Evolutionary conservation across 2,888 invertebrate genomes (phyloP).

Genomic region (Iphiclides podalirius): DNA sequence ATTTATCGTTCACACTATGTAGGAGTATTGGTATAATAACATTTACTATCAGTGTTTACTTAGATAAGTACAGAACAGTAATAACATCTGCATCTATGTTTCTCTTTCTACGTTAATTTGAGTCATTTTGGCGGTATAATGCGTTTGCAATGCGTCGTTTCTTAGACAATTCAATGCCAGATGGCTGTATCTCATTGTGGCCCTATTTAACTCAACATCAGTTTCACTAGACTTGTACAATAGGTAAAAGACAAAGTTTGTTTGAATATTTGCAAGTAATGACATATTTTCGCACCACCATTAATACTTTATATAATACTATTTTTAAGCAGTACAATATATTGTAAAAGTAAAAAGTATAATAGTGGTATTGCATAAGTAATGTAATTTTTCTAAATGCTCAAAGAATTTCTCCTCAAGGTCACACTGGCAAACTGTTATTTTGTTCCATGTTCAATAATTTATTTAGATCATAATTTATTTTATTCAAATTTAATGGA

Average conservation of each 20-base stretch:
- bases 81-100: constrained; percentile 36
- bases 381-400: no score
- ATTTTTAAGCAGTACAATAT: no score
- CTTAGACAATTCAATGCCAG: constrained; percentile 33
- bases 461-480: no score
- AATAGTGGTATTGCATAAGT: no score
- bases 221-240: not conserved
- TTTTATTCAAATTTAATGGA: no score
- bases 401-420: no score
- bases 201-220: constrained; percentile 27
- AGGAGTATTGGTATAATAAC: constrained; percentile 51
- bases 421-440: no score
- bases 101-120: constrained; percentile 32
- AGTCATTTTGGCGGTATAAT: constrained; percentile 27
- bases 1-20: constrained; percentile 38
- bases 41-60: constrained; percentile 62
- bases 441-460: no score
- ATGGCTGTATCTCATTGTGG: constrained; percentile 31
- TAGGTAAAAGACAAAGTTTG: constrained; percentile 4
- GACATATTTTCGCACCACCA: no score
- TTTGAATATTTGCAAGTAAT: no score
- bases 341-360: no score
- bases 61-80: constrained; percentile 48
- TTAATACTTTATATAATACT: no score
- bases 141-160: constrained; percentile 31